Evolutionary conservation across 2,888 invertebrate species (phyloP), one percentile per base, ranked within the genome.

Genomic region (Perizoma flavofasciatum): DNA sequence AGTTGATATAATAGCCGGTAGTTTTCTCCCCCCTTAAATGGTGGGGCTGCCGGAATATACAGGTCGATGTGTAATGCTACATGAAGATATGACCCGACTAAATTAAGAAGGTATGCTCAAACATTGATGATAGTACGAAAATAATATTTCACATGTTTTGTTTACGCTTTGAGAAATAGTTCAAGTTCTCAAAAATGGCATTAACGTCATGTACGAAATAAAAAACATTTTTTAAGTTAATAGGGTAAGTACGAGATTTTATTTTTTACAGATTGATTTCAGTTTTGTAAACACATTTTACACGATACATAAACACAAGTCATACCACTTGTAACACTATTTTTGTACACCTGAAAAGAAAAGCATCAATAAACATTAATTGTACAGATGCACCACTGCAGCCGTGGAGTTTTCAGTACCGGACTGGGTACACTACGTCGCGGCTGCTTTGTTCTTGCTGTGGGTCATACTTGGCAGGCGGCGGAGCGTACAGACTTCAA

Each of bases 351-450:
- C 37, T 45, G 47, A 61, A 49, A 56, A 51, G 47, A 59, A 51
- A 59, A 46, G 44, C 55, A 58, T 66, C 69, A 68, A 68, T 57
- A 60, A 66, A 67, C 58, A 58, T 69, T 61, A 70, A 77, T 75
- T 77, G 71, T 76, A 70, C 86, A 91, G 92, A 85, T 91, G 92
- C 68, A 90, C 89, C 47, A 90, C 91, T 52, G 89, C 89, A 47
- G 86, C 91, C 41, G 89, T 90, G 86, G 91, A 92, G 70, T 74
- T 89, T 67, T 80, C 89, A 41, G 73, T 91, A 59, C 91, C 91
- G 52, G 90, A 91, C 69, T 92, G 92, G 92, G 80, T 81, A 65
- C 92, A 92, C 79, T 92, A 87, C 82, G 70, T 85, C 70, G 86
- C 86, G 34, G 91, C 91, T 11, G 84, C 75, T 43, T 71, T 90